Base-by-base conservation (phyloP, 2,797 vertebrate genomes). In the Chelidonichthys spinosus region DNA sequence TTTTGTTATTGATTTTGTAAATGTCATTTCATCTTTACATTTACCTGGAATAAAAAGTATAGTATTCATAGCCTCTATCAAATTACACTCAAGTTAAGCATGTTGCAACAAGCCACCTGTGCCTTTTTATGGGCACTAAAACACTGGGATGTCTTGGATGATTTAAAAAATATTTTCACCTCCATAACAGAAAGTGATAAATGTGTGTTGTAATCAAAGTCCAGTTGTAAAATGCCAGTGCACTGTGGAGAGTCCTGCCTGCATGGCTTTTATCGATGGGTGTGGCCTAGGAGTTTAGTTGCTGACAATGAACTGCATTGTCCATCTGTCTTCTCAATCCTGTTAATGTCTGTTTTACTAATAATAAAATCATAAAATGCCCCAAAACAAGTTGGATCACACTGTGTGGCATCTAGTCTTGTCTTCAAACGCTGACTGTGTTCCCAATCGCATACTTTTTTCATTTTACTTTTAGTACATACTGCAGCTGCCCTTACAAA, bases 351-450 rank as follows among this genome's bases (percentile, higher is more conserved):
- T 60, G 1, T 46, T 59, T 47, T 37, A 44, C 11, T 2, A 17
- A 70, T 61, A 56, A 72, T 54, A 54, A 81, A 72, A n/a, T 2
- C 10, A 40, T 39, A 44, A 53, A 63, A 65, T 60, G 39, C 4
- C 15, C 8, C 13, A 4, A 63, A 58, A 47, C 0, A 4, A n/a
- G 3, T 69, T n/a, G 4, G 36, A 17, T 62, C 56, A 55, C 32
- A 56, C 17, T 36, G 43, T 32, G 25, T 18, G n/a, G 18, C 46
- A 39, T 6, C 11, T 18, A 6, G 11, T 69, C 4, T 54, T 25
- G 39, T 73, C 14, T 71, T 0, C 7, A 17, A 32, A 14, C 49
- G 32, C 4, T 35, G 25, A 25, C 25, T 25, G 25, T 25, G 25
- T 25, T 44, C 43, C 13, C 13, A 44, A 44, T 14, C 13, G 43